A percentile compares a stretch with the other conserved stretches of the same genome.
Evolutionary conservation across 1,140 invertebrate genomes (phyloP).

Genomic region (Hypsibius dujardini): DNA sequence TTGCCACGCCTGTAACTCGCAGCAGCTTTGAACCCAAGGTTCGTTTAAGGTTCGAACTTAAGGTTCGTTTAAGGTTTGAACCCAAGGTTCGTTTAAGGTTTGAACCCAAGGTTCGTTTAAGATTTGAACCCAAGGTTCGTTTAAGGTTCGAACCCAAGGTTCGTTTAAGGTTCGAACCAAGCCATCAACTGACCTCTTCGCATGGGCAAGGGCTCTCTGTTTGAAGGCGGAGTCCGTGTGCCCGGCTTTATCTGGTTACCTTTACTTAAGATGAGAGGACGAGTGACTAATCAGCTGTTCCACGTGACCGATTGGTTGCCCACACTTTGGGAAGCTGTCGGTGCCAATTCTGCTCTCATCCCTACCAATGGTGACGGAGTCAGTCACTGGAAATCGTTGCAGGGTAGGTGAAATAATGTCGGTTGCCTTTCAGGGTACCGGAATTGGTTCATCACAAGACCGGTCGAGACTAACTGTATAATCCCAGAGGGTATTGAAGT

Average conservation of each 20-base stretch:
- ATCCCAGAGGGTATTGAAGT: conserved; percentile 10
- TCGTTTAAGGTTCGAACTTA: conserved; percentile 14
- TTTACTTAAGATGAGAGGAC: conserved; percentile 36
- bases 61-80: no score
- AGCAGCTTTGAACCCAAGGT: not conserved
- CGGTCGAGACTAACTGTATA: not conserved
- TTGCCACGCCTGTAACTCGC: not conserved
- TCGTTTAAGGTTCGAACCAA: conserved; percentile 47
- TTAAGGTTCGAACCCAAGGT: conserved; percentile 28
- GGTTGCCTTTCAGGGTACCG: not conserved
- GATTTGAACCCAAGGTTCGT: not conserved
- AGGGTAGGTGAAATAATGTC: not conserved
- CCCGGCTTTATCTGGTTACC: conserved; percentile 60
- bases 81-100: no score
- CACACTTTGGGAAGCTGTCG: conserved; percentile 43
- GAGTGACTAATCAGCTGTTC: conserved; percentile 50
- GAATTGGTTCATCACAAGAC: not conserved
- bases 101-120: no score
- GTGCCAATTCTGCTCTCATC: conserved; percentile 27
- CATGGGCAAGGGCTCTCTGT: conserved; percentile 51
- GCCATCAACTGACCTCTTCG: conserved; percentile 75
- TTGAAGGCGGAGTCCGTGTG: conserved; percentile 71
- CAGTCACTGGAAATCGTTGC: conserved; percentile 26
- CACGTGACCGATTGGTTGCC: conserved; percentile 79
- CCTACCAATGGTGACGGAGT: conserved; percentile 27